Conservation (phyloP, 1,140 invertebrate species). For the Lanistes nyassanus region DNA sequence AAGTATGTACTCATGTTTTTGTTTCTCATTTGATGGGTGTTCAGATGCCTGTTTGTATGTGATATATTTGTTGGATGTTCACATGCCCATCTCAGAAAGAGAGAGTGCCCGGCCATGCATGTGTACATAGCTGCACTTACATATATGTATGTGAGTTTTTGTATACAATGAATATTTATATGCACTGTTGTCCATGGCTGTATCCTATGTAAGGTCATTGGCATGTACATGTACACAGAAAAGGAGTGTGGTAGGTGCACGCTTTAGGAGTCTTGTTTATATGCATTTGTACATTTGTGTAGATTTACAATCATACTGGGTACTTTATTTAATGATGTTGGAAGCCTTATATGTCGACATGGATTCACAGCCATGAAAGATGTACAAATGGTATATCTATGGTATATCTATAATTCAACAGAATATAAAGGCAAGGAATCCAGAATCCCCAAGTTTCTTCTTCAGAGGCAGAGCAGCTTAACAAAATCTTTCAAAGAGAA, state of each 20-base stretch:
- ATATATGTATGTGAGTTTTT: conserved; percentile 2
- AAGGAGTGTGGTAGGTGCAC: background rate
- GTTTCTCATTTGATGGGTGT: no score
- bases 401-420: background rate
- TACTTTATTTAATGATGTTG: no score
- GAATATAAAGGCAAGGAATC: background rate
- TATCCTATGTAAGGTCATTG: background rate
- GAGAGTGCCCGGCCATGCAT: background rate
- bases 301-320: no score
- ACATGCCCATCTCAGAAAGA: no score
- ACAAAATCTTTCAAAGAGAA: conserved; percentile 6
- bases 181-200: no score
- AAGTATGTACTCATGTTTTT: no score
- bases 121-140: background rate
- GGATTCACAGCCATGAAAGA: no score
- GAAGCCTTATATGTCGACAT: no score
- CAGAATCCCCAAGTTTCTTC: conserved; percentile 9
- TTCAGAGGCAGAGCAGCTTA: background rate
- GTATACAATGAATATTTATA: background rate
- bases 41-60: no score
- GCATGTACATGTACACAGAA: background rate
- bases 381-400: background rate
- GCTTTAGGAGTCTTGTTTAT: no score
- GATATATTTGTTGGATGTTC: no score
- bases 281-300: no score